Conservation (phyloP, 2,797 vertebrate genomes). For the Aeoliscus strigatus region DNA sequence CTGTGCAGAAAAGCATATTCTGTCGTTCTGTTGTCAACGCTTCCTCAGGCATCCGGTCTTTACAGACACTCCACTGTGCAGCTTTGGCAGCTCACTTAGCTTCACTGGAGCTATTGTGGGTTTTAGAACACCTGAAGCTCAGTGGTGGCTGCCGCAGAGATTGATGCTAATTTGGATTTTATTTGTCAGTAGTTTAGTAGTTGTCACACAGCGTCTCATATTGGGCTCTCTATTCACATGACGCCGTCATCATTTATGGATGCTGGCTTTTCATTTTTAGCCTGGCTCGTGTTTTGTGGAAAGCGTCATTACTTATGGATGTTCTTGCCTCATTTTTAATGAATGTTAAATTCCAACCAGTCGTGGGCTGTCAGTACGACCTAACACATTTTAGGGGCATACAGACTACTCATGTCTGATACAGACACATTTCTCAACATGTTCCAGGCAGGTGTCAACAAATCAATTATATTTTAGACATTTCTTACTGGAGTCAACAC, state of each 20-base stretch:
- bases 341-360: constrained; percentile 64
- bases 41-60: constrained; percentile 62
- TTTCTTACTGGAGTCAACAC: constrained; percentile 59
- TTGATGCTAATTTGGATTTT: constrained; percentile 73
- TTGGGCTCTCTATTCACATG: constrained; percentile 45
- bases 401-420: constrained; percentile 39
- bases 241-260: constrained; percentile 68
- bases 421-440: constrained; percentile 43
- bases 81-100: constrained; percentile 63
- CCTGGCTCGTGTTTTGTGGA: constrained; percentile 54
- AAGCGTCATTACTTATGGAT: constrained; percentile 71
- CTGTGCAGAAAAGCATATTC: constrained; percentile 71
- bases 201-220: constrained; percentile 58
- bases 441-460: constrained; percentile 47
- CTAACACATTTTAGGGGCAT: constrained; percentile 45
- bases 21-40: constrained; percentile 64
- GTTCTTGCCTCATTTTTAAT: constrained; percentile 63
- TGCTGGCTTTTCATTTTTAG: constrained; percentile 61
- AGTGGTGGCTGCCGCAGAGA: constrained; percentile 55
- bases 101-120: constrained; percentile 55
- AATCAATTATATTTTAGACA: constrained; percentile 57
- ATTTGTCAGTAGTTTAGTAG: constrained; percentile 75
- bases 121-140: constrained; percentile 69
- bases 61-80: constrained; percentile 49
- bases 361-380: constrained; percentile 43